Evolutionary conservation across 2,888 invertebrate genomes (phyloP).

Genomic region (Drosophila koepferae): DNA sequence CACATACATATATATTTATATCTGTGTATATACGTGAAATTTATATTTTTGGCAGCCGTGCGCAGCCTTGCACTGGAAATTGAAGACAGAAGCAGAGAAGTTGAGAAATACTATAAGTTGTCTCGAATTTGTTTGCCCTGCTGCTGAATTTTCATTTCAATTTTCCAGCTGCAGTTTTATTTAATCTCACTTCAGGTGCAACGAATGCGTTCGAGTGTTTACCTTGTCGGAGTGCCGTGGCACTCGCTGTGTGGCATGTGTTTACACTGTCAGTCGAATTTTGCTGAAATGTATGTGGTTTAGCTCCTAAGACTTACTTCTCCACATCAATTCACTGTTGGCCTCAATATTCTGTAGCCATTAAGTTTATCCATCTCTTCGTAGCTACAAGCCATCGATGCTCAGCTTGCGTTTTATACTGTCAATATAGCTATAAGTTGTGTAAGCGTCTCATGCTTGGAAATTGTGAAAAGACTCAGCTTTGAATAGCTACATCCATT

Average conservation of each 20-base stretch:
- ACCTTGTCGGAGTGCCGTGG: slow-evolving; percentile 32
- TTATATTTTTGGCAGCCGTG: slow-evolving; percentile 43
- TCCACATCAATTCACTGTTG: not conserved
- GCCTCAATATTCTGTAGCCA: not conserved
- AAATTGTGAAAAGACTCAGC: not conserved
- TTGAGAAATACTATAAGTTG: slow-evolving; percentile 58
- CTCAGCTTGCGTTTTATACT: not conserved
- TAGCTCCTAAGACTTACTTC: not conserved
- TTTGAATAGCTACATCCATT: not conserved
- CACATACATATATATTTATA: slow-evolving; percentile 5
- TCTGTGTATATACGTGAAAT: slow-evolving; percentile 29
- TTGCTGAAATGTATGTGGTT: slow-evolving; percentile 16
- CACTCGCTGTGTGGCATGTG: slow-evolving; percentile 3
- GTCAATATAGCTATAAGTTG: not conserved
- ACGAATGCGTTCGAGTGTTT: slow-evolving; percentile 65
- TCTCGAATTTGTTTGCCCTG: slow-evolving; percentile 72
- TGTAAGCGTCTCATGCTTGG: not conserved
- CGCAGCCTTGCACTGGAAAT: not conserved
- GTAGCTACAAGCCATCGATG: not conserved
- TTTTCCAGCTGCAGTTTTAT: slow-evolving; percentile 72
- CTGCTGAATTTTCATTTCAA: slow-evolving; percentile 78
- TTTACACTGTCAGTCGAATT: slow-evolving; percentile 28
- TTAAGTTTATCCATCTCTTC: not conserved
- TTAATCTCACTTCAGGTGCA: slow-evolving; percentile 79
- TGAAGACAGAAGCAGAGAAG: slow-evolving; percentile 13